Evolutionary conservation across 2,888 invertebrate species (phyloP), one percentile per base, ranked within the genome.

Genomic region (Euplexia lucipara): DNA sequence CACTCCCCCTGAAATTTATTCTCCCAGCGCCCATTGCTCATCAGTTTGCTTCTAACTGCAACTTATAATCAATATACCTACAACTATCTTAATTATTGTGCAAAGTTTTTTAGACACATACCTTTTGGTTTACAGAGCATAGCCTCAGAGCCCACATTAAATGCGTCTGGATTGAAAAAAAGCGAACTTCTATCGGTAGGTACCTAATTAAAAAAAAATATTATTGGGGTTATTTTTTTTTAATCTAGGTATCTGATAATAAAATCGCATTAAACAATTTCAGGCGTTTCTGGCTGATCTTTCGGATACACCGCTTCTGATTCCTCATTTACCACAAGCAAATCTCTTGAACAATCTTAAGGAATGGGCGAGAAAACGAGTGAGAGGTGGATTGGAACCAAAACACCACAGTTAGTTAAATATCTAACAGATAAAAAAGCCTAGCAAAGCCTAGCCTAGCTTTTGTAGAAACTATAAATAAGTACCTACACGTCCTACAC

Each of bases 251-350:
- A n/a, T 8, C 9, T 0, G 3, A 47, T n/a, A 30, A 12, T 69
- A 35, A 22, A 3, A 35, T 45, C 20, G 14, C 12, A 5, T 30
- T 16, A 8, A 30, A 49, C 0, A 44, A 49, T 64, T 70, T 12
- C 82, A 95, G 95, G 89, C 92, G 7, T 89, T 94, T 67, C 79
- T 95, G 61, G 92, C 90, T 4, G 94, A 95, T 74, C 75, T 95
- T 18, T 86, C 91, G 1, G 85, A 91, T 14, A 88, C 91, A 3
- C 87, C 92, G 0, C 85, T 95, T 18, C 67, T 94, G 16, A 92
- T 93, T 47, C 95, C 95, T 1, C 95, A 95, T 80, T 86, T 95
- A 49, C 95, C 95, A 26, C 77, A 92, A 80, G 91, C 93, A 0
- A 86, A 89, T 72, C 79, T 87, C 14, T 81, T 95, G 20, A 90